Evolutionary conservation across 2,113 vertebrate genomes (phyloP).

Genomic region (Tinamus guttatus): DNA sequence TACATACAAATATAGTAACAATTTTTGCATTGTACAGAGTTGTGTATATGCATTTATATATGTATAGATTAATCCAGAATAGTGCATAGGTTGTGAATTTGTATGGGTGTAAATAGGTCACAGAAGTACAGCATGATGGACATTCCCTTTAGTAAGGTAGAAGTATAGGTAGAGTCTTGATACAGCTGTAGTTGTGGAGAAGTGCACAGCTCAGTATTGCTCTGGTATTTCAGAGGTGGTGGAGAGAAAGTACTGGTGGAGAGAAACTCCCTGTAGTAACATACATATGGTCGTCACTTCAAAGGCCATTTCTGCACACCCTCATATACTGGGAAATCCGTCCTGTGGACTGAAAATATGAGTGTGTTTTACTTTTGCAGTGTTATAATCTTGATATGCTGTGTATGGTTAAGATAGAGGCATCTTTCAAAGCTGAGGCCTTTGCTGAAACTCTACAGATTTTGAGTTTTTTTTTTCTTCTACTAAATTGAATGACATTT

Average conservation of each 20-base stretch:
- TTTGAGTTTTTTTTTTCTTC: background rate
- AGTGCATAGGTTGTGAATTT: background rate
- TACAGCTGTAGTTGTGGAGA: background rate
- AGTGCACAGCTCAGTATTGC: fast-evolving
- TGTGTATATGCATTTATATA: background rate
- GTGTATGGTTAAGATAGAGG: background rate
- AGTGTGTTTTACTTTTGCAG: background rate
- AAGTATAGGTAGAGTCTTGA: background rate
- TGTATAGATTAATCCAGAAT: background rate
- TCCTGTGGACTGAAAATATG: background rate
- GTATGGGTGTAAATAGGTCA: fast-evolving
- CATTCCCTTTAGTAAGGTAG: background rate
- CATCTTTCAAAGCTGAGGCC: background rate
- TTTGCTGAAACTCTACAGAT: background rate
- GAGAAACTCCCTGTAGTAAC: background rate
- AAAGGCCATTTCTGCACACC: background rate
- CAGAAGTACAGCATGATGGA: background rate
- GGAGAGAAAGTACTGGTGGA: background rate
- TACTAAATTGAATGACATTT: background rate
- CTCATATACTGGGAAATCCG: background rate
- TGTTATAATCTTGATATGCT: background rate
- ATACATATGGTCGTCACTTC: background rate
- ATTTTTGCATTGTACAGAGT: fast-evolving
- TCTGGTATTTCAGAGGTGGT: background rate
- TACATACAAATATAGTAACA: too few species aligned